Percentiles rank a stretch among this genome's conserved stretches.
These are phyloP conservation scores for Seriola dumerili DNA, from an alignment of 2,113 vertebrate species.

Conservation along the genomic window DNA sequence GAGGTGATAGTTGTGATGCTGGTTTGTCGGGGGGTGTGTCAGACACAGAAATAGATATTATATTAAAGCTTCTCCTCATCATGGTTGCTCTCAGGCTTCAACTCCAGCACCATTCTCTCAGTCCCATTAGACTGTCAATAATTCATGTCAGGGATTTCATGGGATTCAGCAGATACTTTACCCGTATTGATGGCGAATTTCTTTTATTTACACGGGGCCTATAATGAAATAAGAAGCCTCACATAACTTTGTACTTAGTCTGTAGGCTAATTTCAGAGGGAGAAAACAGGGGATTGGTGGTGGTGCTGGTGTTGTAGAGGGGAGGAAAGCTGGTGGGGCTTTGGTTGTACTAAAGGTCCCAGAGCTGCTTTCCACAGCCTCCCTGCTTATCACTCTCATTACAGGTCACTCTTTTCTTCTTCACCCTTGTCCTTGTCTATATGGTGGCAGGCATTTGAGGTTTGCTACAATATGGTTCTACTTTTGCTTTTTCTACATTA, in stretches of 20 bases:
- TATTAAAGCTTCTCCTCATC: conserved; percentile 87
- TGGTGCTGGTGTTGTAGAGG: conserved; percentile 77
- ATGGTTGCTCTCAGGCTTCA: conserved; percentile 87
- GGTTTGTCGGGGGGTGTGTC: conserved; percentile 23
- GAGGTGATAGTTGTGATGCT: conserved; percentile 31
- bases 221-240: conserved; percentile 89
- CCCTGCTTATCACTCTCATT: conserved; percentile 54
- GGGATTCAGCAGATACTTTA: conserved; percentile 89
- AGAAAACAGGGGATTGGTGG: conserved; percentile 69
- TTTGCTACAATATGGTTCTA: conserved; percentile 2
- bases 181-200: conserved; percentile 90
- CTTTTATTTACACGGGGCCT: conserved; percentile 87
- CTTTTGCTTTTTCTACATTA: background rate
- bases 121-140: conserved; percentile 93
- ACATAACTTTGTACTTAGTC: conserved; percentile 83
- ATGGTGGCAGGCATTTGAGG: background rate
- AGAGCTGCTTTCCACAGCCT: conserved; percentile 73
- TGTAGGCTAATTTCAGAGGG: conserved; percentile 87
- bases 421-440: conserved; percentile 14
- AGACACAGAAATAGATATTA: conserved; percentile 83
- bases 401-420: conserved; percentile 50
- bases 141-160: conserved; percentile 92
- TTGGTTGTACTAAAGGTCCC: conserved; percentile 62
- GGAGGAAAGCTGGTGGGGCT: conserved; percentile 51
- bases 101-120: conserved; percentile 85